Evolutionary conservation across 2,888 invertebrate genomes (phyloP), one percentile per base, ranked within the genome.

Genomic region (Lasioglossum marginatum): DNA sequence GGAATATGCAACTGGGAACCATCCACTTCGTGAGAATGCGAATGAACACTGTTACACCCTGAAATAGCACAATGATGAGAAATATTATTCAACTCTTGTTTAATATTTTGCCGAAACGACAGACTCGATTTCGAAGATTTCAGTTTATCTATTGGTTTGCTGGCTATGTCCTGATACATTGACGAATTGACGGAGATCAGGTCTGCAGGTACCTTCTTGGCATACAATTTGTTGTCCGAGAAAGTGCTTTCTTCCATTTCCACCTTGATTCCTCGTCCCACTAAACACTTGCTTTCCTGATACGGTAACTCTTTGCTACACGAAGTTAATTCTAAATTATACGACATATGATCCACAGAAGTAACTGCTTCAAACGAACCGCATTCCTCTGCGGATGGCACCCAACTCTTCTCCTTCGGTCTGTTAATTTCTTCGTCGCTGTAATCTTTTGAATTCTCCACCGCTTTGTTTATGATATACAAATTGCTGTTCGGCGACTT

Each of bases 401-500:
- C 34, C 85, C 87, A 89, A 82, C 77, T 86, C 27, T 83, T 92
- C 14, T 88, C 82, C 10, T 81, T 83, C 12, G 81, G 84, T 0
- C 82, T 84, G 2, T 76, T 82, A 1, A 87, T 83, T 1, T 93
- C 93, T 12, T 93, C 94, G 10, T 91, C 92, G 4, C 68, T 84
- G 40, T 89, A 83, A 74, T 92, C 79, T 79, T 89, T 63, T 8
- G 45, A 77, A 79, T 92, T 94, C 45, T 94, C 94, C 0, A 93
- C 92, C 0, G 95, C 95, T 86, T 95, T 95, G 81, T 95, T 95
- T 60, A 95, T 95, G 4, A 95, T 94, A 82, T 94, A 95, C 16
- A 95, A 86, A 88, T 95, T 95, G 70, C 95, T 95, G 82, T 95
- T 94, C 0, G 95, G 95, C 4, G 95, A 94, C 68, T 95, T 95